Base-by-base conservation (phyloP, 2,113 vertebrate species). In the Phalacrocorax brasilianus region DNA sequence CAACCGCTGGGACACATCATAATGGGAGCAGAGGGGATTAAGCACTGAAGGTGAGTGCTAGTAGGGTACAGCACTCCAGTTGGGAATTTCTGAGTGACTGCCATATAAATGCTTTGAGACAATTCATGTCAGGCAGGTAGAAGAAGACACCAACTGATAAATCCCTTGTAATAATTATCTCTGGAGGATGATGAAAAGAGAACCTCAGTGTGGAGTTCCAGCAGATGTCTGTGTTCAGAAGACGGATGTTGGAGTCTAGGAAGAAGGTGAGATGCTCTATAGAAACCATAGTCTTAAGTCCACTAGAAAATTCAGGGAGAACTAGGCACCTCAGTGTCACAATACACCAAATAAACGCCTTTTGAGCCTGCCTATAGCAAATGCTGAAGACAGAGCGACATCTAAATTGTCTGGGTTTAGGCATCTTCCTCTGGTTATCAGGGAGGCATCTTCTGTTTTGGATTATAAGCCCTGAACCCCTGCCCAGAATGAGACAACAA, bases 61-160 rank as follows among this genome's bases (percentile, higher is more conserved):
- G 67, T 20, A 93, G 45, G 65, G 70, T 58, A 79, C 49, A 92
- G 24, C 74, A 55, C 71, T 80, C 74, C 27, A 11, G 35, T 14
- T 81, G 77, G 62, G 71, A 93, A 79, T 91, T 95, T 89, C 94
- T 89, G 58, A 94, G 80, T 66, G 73, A 91, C 49, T 93, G 40
- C 49, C 73, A 58, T 40, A 68, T 45, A 84, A 91, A 88, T 45
- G 32, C 62, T 77, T 87, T 89, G 70, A 92, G 72, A 86, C 40
- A 68, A 49, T 66, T 93, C 35, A 38, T 49, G 28, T 77, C 56
- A 94, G 90, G 19, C 44, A 92, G 73, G 80, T 42, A 78, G 68
- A 87, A 77, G 56, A 77, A 91, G 49, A 15, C 80, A 86, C 58
- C 49, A 76, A n/a, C 61, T 82, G 76, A 72, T 53, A 94, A 93